Conservation (phyloP, 2,888 invertebrate species). For the Hyles lineata region DNA sequence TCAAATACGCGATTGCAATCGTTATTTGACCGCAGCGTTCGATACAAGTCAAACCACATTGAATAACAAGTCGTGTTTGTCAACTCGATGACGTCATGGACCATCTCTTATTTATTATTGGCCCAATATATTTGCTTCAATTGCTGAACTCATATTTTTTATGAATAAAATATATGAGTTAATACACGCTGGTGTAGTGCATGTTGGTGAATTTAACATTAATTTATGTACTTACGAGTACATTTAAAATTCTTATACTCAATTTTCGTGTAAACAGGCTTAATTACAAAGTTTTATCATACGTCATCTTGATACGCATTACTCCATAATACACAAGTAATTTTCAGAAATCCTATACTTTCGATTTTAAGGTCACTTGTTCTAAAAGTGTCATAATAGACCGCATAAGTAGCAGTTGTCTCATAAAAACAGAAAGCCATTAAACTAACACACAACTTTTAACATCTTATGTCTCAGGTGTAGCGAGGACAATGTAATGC, state of each 20-base stretch:
- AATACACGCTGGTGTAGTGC: too few species aligned
- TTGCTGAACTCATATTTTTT: neutral
- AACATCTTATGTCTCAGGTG: too few species aligned
- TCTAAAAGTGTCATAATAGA: neutral
- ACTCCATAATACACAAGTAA: neutral
- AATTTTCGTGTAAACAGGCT: too few species aligned
- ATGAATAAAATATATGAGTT: too few species aligned
- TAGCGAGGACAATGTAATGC: too few species aligned
- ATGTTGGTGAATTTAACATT: too few species aligned
- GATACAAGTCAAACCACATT: neutral
- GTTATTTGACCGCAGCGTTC: slow-evolving; percentile 1
- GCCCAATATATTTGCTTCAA: neutral
- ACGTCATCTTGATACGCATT: too few species aligned
- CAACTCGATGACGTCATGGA: neutral
- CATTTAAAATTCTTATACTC: too few species aligned
- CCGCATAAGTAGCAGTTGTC: neutral
- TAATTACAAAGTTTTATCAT: too few species aligned
- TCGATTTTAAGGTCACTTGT: neutral
- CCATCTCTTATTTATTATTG: too few species aligned
- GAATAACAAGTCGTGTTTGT: neutral
- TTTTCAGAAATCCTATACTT: neutral
- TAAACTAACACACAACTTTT: too few species aligned
- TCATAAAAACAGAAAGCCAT: slow-evolving; percentile 8
- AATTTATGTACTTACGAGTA: too few species aligned
- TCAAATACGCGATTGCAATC: neutral